Base-by-base conservation (phyloP, 2,113 vertebrate genomes). In the Heterotis niloticus region DNA sequence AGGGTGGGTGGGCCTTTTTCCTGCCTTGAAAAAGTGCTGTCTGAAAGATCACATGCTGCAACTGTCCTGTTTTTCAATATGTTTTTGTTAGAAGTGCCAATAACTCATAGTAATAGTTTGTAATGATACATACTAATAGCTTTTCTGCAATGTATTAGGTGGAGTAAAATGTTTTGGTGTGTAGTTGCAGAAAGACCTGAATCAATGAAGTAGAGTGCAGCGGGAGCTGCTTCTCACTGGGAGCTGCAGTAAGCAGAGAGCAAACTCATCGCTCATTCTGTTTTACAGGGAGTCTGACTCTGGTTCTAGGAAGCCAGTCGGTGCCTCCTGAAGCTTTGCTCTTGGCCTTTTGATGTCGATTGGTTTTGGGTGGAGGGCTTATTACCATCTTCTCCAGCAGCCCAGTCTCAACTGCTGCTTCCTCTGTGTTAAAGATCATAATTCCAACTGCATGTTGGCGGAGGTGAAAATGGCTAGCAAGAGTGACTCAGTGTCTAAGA, bases 321-420 rank as follows among this genome's bases (percentile, higher is more conserved):
- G n/a, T 72, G 20, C 52, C 1, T 20, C 69, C 69, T 72, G 69
- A 72, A 72, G 69, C 34, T 54, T 52, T 72, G 69, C 18, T 51
- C 69, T 2, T 7, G 2, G 54, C 69, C 20, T 51, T 72, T 72
- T 51, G 11, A 12, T 54, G 34, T 54, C 34, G 10, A 52, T 20
- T 72, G 28, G 14, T 18, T 72, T 72, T n/a, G 69, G 69, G 54
- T 11, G 9, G 44, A 5, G 69, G 59, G 13, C n/a, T 34, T n/a
- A 51, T 72, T 11, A n/a, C 69, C 54, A 12, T 13, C 18, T 14
- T 44, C 34, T 54, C 69, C 44, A 29, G 18, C 18, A 16, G 13
- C 3, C 13, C 59, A 2, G 59, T 62, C 69, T 51, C 51, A 54
- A 18, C 17, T 71, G 69, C n/a, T 44, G 5, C 26, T 10, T 70